Percentiles rank a stretch among this genome's conserved stretches.
Conservation (phyloP, 2,113 vertebrate species). For the Eidolon helvum region DNA sequence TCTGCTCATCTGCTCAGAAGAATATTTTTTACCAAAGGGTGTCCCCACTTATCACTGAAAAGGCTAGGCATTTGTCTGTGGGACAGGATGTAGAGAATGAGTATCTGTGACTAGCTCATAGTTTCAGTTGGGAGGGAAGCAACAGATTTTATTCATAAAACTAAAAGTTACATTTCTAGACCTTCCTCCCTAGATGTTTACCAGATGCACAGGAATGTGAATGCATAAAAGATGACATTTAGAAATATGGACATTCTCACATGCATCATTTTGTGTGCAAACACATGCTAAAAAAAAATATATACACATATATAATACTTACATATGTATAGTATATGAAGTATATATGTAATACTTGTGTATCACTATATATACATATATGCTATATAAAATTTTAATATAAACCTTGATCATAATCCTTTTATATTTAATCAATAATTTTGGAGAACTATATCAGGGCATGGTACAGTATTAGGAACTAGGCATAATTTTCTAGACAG, state of each 20-base stretch:
- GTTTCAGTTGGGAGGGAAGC: neutral
- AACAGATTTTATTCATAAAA: neutral
- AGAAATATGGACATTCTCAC: neutral
- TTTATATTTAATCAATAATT: neutral
- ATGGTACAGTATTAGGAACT: neutral
- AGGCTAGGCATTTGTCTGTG: neutral
- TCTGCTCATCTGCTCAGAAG: neutral
- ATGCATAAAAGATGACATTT: neutral
- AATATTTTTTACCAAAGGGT: neutral
- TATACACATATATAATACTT: neutral
- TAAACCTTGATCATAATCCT: neutral
- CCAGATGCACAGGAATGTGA: neutral
- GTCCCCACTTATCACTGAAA: neutral
- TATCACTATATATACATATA: neutral
- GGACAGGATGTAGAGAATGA: neutral
- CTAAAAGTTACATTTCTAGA: neutral
- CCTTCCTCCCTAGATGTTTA: neutral
- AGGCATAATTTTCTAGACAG: neutral
- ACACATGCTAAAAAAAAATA: neutral
- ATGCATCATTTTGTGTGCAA: neutral
- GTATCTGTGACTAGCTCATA: neutral
- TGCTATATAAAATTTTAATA: neutral
- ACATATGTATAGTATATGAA: neutral
- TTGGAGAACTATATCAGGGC: neutral
- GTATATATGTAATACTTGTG: neutral